Conservation (phyloP, 2,888 invertebrate genomes). For the Euclidia mi region DNA sequence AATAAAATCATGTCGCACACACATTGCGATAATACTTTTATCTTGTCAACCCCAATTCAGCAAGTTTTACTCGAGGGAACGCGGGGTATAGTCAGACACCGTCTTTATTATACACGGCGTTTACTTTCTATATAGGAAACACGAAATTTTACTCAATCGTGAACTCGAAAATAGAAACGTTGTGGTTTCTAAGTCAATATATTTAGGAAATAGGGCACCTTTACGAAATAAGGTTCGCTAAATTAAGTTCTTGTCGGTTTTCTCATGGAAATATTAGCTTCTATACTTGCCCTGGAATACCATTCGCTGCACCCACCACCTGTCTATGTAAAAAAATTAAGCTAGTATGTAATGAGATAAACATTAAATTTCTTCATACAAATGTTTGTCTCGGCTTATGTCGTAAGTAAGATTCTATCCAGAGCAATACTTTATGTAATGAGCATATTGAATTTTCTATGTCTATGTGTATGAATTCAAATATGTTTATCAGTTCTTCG, state of each 20-base stretch:
- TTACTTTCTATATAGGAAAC: constrained; percentile 17
- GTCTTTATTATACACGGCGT: constrained; percentile 20
- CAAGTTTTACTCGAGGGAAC: constrained; percentile 36
- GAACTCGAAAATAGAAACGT: constrained; percentile 24
- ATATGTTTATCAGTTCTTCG: too few relatives aligned
- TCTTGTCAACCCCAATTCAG: constrained; percentile 39
- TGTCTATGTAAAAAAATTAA: too few relatives aligned
- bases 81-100: constrained; percentile 22
- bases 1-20: constrained; percentile 28
- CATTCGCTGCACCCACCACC: too few relatives aligned
- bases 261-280: too few relatives aligned
- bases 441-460: too few relatives aligned
- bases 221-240: not conserved
- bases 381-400: too few relatives aligned
- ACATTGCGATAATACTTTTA: constrained; percentile 37
- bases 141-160: constrained; percentile 7
- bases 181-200: constrained; percentile 5
- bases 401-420: too few relatives aligned
- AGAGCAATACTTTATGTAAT: too few relatives aligned
- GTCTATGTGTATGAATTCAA: too few relatives aligned
- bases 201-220: not conserved
- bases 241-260: not conserved
- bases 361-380: too few relatives aligned
- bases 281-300: too few relatives aligned
- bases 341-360: too few relatives aligned